A percentile compares a stretch with the other conserved stretches of the same genome.
Evolutionary conservation across 1,140 invertebrate species (phyloP).

Genomic region (Macrotrachela quadricornifera): DNA sequence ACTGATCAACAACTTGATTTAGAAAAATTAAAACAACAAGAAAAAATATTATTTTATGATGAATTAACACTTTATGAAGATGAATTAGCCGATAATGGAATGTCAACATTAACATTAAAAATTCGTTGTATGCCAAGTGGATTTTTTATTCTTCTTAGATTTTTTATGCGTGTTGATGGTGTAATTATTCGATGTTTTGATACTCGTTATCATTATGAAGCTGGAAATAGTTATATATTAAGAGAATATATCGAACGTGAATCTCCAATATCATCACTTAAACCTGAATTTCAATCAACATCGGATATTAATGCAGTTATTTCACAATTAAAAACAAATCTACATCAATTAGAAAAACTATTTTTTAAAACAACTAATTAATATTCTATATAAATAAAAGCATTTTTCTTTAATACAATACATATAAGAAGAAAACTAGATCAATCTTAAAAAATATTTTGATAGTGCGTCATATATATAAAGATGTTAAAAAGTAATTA

Average conservation of each 20-base stretch:
- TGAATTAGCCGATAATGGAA: slow-evolving; percentile 91
- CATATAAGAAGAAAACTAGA: too few relatives aligned
- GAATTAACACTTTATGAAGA: slow-evolving; percentile 87
- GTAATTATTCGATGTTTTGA: slow-evolving; percentile 70
- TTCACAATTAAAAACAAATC: too few relatives aligned
- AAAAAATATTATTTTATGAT: slow-evolving; percentile 79
- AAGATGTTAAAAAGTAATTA: too few relatives aligned
- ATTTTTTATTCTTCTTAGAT: slow-evolving; percentile 70
- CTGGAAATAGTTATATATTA: slow-evolving; percentile 21
- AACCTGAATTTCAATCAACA: too few relatives aligned
- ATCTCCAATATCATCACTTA: background rate
- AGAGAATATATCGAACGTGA: slow-evolving; percentile 26
- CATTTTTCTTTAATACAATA: too few relatives aligned
- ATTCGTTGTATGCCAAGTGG: slow-evolving; percentile 82
- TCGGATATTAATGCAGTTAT: too few relatives aligned
- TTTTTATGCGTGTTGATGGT: slow-evolving; percentile 76
- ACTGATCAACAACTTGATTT: slow-evolving; percentile 63
- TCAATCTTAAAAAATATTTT: too few relatives aligned
- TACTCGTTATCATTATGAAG: slow-evolving; percentile 67
- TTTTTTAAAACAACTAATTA: too few relatives aligned
- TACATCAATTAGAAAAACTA: too few relatives aligned
- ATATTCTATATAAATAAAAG: too few relatives aligned
- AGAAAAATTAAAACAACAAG: slow-evolving; percentile 63
- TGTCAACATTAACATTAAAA: slow-evolving; percentile 67
- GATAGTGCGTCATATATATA: too few relatives aligned